Evolutionary conservation across 2,888 invertebrate species (phyloP).

Genomic region (Eilema depressum): DNA sequence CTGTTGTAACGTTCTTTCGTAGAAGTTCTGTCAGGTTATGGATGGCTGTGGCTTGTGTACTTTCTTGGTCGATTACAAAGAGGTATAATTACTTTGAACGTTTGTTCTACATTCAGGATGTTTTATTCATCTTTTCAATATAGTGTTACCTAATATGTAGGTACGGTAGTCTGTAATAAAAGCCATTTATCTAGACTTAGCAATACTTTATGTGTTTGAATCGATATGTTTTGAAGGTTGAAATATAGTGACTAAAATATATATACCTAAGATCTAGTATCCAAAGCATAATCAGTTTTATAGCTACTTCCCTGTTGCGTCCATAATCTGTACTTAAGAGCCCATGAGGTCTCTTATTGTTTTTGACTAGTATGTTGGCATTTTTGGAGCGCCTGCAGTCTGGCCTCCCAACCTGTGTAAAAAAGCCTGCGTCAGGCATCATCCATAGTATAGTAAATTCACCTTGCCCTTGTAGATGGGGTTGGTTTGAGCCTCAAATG

Average conservation of each 20-base stretch:
- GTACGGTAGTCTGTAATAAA: not conserved
- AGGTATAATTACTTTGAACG: conserved; percentile 49
- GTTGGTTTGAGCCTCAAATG: too few species aligned
- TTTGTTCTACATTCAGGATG: conserved; percentile 36
- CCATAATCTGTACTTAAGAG: too few species aligned
- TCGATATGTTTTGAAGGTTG: not conserved
- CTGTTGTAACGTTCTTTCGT: conserved; percentile 29
- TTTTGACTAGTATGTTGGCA: not conserved
- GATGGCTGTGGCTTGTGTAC: conserved; percentile 64
- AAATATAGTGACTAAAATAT: too few species aligned
- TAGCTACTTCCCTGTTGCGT: too few species aligned
- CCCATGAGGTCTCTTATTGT: too few species aligned
- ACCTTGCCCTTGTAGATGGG: too few species aligned
- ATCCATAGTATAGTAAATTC: too few species aligned
- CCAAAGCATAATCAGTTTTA: too few species aligned
- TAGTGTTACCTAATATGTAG: not conserved
- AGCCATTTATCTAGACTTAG: not conserved
- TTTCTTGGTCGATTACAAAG: conserved; percentile 62
- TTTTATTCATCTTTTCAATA: conserved; percentile 33
- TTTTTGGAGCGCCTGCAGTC: too few species aligned
- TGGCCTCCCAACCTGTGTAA: too few species aligned
- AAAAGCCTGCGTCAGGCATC: too few species aligned
- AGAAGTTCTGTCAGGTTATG: conserved; percentile 55
- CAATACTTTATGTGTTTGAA: not conserved
- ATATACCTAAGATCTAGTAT: too few species aligned